Evolutionary conservation across 2,113 vertebrate genomes (phyloP).

Genomic region (Caranx ignobilis): DNA sequence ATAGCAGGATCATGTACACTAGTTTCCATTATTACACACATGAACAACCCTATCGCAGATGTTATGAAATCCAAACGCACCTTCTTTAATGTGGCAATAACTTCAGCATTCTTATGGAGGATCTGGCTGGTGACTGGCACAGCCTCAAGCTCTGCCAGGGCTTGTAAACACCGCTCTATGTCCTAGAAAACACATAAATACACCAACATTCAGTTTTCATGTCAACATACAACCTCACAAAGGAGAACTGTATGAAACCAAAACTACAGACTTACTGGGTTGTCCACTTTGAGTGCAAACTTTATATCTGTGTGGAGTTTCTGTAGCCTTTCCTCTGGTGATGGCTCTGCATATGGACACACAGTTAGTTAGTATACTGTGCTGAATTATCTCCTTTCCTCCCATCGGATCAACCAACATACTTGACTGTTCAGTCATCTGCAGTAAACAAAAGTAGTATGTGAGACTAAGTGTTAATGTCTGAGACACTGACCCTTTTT

Average conservation of each 20-base stretch:
- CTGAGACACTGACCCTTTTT: constrained; percentile 89
- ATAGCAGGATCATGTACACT: neutral
- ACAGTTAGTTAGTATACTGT: neutral
- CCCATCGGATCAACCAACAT: rapidly evolving
- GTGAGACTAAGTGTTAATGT: neutral
- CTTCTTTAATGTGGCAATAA: constrained; percentile 97
- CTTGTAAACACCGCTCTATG: constrained; percentile 92
- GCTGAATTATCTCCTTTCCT: neutral
- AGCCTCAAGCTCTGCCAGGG: constrained; percentile 90
- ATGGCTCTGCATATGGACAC: constrained; percentile 85
- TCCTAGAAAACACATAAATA: constrained; percentile 81
- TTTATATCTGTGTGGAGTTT: constrained; percentile 98
- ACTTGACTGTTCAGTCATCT: neutral
- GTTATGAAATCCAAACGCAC: constrained; percentile 65
- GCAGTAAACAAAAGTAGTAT: neutral
- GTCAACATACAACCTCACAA: neutral
- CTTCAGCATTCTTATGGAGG: constrained; percentile 95
- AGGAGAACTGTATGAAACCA: neutral
- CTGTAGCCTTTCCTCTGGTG: constrained; percentile 93
- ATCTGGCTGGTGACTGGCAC: constrained; percentile 96
- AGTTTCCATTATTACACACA: neutral
- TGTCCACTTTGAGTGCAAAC: constrained; percentile 97
- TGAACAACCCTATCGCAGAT: neutral
- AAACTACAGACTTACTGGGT: constrained; percentile 86
- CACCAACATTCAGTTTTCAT: neutral